phyloP scores from a whole-genome alignment of 2,888 invertebrate species.

The Melipona beecheii region DNA sequence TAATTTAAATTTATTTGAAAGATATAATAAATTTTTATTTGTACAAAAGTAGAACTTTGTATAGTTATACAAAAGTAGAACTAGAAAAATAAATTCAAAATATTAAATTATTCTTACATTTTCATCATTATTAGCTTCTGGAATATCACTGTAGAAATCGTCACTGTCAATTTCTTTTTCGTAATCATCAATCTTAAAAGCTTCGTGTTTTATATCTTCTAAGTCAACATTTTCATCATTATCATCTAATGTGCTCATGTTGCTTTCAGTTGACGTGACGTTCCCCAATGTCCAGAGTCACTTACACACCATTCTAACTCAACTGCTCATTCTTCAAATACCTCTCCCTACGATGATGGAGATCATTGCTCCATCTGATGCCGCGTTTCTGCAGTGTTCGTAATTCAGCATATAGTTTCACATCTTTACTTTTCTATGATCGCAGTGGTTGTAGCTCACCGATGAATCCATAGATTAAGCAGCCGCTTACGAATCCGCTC shows the following conservation, averaged over 20 bases:
- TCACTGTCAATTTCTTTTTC: constrained; percentile 76
- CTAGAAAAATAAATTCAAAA: not conserved
- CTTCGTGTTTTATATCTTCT: constrained; percentile 68
- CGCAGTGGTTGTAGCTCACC: too few species aligned
- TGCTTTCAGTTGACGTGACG: not conserved
- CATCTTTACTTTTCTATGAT: too few species aligned
- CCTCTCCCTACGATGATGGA: too few species aligned
- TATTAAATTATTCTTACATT: constrained; percentile 35
- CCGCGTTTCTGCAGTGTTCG: too few species aligned
- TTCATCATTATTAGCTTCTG: constrained; percentile 33
- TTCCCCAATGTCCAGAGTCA: not conserved
- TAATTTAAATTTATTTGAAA: not conserved
- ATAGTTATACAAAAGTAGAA: not conserved
- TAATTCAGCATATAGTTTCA: too few species aligned
- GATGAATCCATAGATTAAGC: too few species aligned
- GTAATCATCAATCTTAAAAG: constrained; percentile 76
- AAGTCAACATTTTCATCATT: constrained; percentile 67
- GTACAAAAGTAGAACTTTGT: not conserved
- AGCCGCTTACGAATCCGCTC: too few species aligned
- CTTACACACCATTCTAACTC: not conserved
- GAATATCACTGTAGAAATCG: constrained; percentile 71
- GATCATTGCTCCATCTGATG: too few species aligned
- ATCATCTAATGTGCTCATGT: constrained; percentile 57
- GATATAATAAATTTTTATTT: not conserved
- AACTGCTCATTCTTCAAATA: too few species aligned